phyloP scores from a whole-genome alignment of 2,797 vertebrate genomes.

The Antrozous pallidus region DNA sequence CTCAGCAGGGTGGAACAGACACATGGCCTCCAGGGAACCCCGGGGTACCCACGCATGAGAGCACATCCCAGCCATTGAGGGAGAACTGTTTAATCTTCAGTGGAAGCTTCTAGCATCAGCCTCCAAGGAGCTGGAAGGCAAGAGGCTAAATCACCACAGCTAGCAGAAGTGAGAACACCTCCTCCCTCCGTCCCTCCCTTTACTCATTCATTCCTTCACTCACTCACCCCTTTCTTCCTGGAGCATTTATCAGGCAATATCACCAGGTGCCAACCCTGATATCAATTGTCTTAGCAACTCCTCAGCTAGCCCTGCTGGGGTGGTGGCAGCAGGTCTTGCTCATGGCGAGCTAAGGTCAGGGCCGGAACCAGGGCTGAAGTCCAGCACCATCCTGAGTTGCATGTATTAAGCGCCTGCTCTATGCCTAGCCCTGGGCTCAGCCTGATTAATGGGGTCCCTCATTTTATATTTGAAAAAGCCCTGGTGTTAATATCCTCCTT shows the following conservation, averaged over 20 bases:
- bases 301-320: background rate
- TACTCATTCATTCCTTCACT: too few species aligned
- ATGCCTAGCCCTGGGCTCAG: background rate
- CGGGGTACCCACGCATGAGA: background rate
- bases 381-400: background rate
- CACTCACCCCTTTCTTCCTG: background rate
- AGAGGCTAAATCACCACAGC: background rate
- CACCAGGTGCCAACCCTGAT: fast-evolving
- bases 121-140: background rate
- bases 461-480: background rate
- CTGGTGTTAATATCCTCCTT: background rate
- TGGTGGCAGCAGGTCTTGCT: background rate
- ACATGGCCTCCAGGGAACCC: slow-evolving; percentile 14
- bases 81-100: background rate
- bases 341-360: background rate
- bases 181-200: fast-evolving
- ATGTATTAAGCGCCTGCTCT: background rate
- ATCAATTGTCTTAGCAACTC: background rate
- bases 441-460: fast-evolving
- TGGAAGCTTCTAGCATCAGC: background rate
- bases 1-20: slow-evolving; percentile 69
- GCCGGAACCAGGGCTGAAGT: background rate
- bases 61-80: background rate
- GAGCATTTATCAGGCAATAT: background rate
- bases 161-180: background rate